A percentile compares a stretch with the other conserved stretches of the same genome.
Evolutionary conservation across 2,113 vertebrate genomes (phyloP).

Genomic region (Sialia sialis): DNA sequence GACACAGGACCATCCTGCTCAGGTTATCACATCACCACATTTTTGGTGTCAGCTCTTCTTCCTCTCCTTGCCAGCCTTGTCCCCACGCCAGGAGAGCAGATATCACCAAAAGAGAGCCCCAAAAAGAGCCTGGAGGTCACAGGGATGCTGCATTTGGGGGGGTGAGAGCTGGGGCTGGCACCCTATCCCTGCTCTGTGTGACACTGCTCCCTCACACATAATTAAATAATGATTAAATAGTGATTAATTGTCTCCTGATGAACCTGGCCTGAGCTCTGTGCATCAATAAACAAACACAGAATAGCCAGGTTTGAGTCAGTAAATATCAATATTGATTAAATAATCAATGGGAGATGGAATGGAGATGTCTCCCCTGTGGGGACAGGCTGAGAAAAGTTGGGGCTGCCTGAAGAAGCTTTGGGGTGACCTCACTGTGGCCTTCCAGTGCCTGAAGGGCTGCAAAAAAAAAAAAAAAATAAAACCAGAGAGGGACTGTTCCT

Average conservation of each 20-base stretch:
- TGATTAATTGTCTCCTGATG: background rate
- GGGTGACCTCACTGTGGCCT: background rate
- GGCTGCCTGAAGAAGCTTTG: background rate
- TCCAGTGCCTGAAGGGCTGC: background rate
- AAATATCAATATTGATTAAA: background rate
- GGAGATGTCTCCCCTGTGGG: accelerated
- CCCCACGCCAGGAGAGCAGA: background rate
- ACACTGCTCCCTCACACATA: background rate
- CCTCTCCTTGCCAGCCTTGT: background rate
- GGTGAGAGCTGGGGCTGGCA: background rate
- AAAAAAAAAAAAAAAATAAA: too few relatives aligned
- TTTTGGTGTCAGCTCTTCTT: background rate
- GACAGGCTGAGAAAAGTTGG: background rate
- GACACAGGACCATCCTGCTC: accelerated
- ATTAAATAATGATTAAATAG: background rate
- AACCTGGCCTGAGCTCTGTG: background rate
- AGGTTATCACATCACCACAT: too few relatives aligned
- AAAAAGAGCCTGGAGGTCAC: background rate
- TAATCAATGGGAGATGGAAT: background rate
- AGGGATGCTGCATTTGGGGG: background rate
- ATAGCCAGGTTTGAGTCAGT: background rate
- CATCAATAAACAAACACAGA: background rate
- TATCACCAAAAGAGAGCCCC: accelerated
- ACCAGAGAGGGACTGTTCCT: background rate
- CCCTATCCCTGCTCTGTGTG: background rate